Conservation (phyloP, 2,888 invertebrate species). For the Coenonympha arcania region DNA sequence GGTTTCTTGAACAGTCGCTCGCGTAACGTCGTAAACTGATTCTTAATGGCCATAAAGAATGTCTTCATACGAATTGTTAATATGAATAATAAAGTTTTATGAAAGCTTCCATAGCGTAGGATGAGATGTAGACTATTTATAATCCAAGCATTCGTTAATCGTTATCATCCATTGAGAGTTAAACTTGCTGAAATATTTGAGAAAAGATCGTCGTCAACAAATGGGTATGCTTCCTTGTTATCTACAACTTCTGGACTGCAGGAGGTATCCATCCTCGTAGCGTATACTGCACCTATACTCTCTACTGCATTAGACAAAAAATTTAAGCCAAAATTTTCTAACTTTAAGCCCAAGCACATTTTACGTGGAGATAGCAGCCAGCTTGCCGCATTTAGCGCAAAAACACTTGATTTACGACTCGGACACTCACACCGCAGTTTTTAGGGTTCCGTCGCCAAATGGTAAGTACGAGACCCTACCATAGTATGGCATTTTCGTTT, state of each 20-base stretch:
- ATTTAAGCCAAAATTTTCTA: too few relatives aligned
- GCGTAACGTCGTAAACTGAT: slow-evolving; percentile 18
- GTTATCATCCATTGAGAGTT: too few relatives aligned
- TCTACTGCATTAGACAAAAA: too few relatives aligned
- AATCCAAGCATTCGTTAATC: not conserved
- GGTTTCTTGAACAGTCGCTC: too few relatives aligned
- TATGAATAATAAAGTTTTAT: slow-evolving; percentile 28
- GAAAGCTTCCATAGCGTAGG: slow-evolving; percentile 7
- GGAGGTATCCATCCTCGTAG: too few relatives aligned
- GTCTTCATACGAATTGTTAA: slow-evolving; percentile 27
- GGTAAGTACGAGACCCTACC: too few relatives aligned
- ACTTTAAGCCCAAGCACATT: slow-evolving; percentile 1
- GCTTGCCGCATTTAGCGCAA: slow-evolving; percentile 18
- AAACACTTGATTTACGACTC: slow-evolving; percentile 26
- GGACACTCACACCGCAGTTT: slow-evolving; percentile 6
- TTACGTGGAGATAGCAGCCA: slow-evolving; percentile 11
- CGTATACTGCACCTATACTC: not conserved
- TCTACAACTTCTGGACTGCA: too few relatives aligned
- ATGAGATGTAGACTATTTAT: not conserved
- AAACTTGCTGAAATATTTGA: too few relatives aligned
- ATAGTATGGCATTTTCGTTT: too few relatives aligned
- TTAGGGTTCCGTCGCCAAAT: too few relatives aligned
- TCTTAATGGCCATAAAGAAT: slow-evolving; percentile 22
- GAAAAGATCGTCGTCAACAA: too few relatives aligned
- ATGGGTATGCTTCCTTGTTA: too few relatives aligned